Base-by-base conservation (phyloP, 2,113 vertebrate genomes). In the Mionectes macconnelli region DNA sequence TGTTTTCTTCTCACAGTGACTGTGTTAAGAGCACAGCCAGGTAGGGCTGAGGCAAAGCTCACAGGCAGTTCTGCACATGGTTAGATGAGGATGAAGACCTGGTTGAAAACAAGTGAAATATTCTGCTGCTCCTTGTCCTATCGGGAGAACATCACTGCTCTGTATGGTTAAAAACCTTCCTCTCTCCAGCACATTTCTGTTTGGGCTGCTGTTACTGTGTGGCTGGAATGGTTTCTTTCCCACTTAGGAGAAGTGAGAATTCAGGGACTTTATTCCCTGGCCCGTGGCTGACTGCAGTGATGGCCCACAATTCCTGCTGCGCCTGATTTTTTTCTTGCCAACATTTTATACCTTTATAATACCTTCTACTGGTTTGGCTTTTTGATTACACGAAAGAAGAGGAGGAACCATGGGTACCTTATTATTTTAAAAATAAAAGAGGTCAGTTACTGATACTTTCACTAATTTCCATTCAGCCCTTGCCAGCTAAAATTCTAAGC, bases 61-160 rank as follows among this genome's bases (percentile, higher is more conserved):
- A 0, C 63, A n/a, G 63, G 5, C 31, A n/a, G 55, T 0, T n/a
- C 47, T 30, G 8, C n/a, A 27, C 0, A 0, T 3, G 1, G 30
- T 42, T 35, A 42, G 74, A 55, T 3, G 33, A 35, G 27, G n/a
- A 72, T 74, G 42, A 67, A 75, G 69, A 50, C 30, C 39, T 74
- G 62, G 8, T 0, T 47, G 40, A 59, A 64, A 89, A 78, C 45
- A 39, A 63, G 18, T 8, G 12, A 56, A 57, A 63, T 28, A 25
- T 39, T 89, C 84, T 55, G 35, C 50, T 70, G 22, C 24, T 70
- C 13, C 62, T 82, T 49, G 18, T 60, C 14, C 49, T 44, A 0
- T 9, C 76, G 87, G 74, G 57, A 90, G 62, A 82, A 21, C 12
- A 8, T 11, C 62, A n/a, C 7, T 47, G 47, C 47, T 78, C 69